These are phyloP conservation scores for Parasteatoda lunata DNA, from an alignment of 2,888 invertebrate genomes.

Conservation along the genomic window DNA sequence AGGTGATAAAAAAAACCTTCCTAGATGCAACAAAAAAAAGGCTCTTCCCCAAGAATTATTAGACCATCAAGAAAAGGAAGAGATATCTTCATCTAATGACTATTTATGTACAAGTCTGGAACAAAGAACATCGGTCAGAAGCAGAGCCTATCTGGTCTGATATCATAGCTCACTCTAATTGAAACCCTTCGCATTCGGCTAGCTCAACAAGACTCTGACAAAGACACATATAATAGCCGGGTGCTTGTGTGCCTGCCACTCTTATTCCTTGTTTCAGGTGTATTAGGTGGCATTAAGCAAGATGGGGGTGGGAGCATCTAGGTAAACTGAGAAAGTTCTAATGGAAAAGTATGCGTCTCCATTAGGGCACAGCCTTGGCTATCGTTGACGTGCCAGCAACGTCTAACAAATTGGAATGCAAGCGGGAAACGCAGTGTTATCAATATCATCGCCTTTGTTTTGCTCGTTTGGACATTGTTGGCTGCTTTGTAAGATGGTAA, in stretches of 20 bases:
- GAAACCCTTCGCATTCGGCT: slow-evolving; percentile 31
- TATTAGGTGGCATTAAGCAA: slow-evolving; percentile 57
- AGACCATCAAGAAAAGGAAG: slow-evolving; percentile 23
- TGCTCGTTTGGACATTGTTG: background rate
- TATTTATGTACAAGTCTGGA: slow-evolving; percentile 49
- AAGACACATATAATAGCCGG: slow-evolving; percentile 15
- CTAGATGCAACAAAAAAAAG: background rate
- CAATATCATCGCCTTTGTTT: slow-evolving; percentile 16
- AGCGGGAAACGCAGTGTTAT: slow-evolving; percentile 37
- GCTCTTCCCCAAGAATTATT: slow-evolving; percentile 28
- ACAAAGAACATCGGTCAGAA: slow-evolving; percentile 17
- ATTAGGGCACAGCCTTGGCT: slow-evolving; percentile 40
- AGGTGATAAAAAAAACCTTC: background rate
- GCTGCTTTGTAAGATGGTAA: background rate
- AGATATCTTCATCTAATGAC: slow-evolving; percentile 33
- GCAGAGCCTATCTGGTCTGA: background rate
- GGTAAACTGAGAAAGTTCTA: slow-evolving; percentile 9
- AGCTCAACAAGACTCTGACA: slow-evolving; percentile 2
- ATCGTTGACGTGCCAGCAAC: slow-evolving; percentile 37
- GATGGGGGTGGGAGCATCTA: slow-evolving; percentile 5
- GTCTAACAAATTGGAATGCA: slow-evolving; percentile 52
- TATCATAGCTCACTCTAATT: slow-evolving; percentile 41
- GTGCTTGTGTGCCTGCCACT: slow-evolving; percentile 11
- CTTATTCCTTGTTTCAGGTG: slow-evolving; percentile 35
- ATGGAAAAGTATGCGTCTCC: slow-evolving; percentile 49